Base-by-base conservation (phyloP, 2,797 vertebrate species). In the Lagocephalus sceleratus region DNA sequence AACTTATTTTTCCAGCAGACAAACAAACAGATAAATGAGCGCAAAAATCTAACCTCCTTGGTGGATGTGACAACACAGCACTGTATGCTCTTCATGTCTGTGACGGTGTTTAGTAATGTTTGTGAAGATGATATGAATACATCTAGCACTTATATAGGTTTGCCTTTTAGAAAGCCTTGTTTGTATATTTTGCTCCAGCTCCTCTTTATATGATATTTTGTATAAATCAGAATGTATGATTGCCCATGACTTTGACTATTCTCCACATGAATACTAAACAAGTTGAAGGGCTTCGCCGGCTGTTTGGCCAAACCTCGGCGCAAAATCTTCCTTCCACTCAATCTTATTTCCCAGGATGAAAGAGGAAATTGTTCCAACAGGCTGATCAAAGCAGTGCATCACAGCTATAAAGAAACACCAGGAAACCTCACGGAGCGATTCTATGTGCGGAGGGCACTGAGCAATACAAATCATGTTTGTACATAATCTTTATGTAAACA, bases 401-500 rank as follows among this genome's bases (percentile, higher is more conserved):
- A 75, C 82, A 62, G 66, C 76, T 72, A 79, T 78, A 81, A 86
- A 86, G 81, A 66, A 85, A 88, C 87, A 90, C 85, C 89, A 91
- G 86, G 79, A 88, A 82, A 85, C 73, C 73, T 81, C 81, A 88
- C 83, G 73, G 75, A 83, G 61, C 17, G 76, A 79, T 79, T 83
- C 75, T 76, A 76, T 75, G 85, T 75, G 56, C 54, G 54, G 69
- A 75, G 79, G 76, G 72, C 75, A 84, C 73, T 73, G 76, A 71
- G 68, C 70, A 70, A 90, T 88, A 73, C 80, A 83, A 84, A 86
- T 88, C 83, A 76, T 65, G 83, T 89, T 73, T 68, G 60, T 85
- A 77, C 83, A 83, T 81, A 78, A 83, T 87, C 68, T 89, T 90
- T 87, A 83, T 86, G 82, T 82, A 86, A 90, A 89, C 85, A 89